phyloP scores from a whole-genome alignment of 2,888 invertebrate genomes.

The Chloromyia formosa region DNA sequence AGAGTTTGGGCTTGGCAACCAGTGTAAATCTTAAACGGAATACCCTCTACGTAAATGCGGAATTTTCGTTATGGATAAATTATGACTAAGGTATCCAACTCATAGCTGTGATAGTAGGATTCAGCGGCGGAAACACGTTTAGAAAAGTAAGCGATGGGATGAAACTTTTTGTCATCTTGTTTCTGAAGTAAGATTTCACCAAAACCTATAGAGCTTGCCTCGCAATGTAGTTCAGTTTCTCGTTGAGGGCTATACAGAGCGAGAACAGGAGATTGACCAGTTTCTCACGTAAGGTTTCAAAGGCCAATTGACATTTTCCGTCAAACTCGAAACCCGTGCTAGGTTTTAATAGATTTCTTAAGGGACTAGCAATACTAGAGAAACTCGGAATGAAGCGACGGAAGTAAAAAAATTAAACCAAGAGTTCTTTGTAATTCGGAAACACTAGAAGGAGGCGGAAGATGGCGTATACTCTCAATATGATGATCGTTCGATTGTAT shows the following conservation, averaged over 20 bases:
- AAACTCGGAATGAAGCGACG: conserved; percentile 53
- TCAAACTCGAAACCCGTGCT: conserved; percentile 26
- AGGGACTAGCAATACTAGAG: conserved; percentile 27
- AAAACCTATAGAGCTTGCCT: conserved; percentile 49
- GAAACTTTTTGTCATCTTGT: too few relatives aligned
- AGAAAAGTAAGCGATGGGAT: too few relatives aligned
- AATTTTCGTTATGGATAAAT: too few relatives aligned
- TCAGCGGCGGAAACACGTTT: too few relatives aligned
- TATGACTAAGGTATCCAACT: too few relatives aligned
- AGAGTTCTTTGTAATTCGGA: conserved; percentile 46
- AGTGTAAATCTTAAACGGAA: too few relatives aligned
- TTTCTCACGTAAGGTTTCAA: too few relatives aligned
- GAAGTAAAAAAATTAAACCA: conserved; percentile 54
- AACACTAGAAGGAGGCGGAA: conserved; percentile 20
- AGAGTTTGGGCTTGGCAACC: conserved; percentile 51
- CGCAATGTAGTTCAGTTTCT: conserved; percentile 56
- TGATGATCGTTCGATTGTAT: conserved; percentile 26
- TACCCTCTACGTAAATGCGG: too few relatives aligned
- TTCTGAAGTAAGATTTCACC: too few relatives aligned
- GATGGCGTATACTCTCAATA: conserved; percentile 12
- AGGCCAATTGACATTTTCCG: not conserved
- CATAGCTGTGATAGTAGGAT: too few relatives aligned
- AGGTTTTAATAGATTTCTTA: conserved; percentile 21
- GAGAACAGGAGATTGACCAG: conserved; percentile 53
- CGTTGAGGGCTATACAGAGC: conserved; percentile 53